phyloP scores from a whole-genome alignment of 2,888 invertebrate genomes.

The Theodoxus fluviatilis region DNA sequence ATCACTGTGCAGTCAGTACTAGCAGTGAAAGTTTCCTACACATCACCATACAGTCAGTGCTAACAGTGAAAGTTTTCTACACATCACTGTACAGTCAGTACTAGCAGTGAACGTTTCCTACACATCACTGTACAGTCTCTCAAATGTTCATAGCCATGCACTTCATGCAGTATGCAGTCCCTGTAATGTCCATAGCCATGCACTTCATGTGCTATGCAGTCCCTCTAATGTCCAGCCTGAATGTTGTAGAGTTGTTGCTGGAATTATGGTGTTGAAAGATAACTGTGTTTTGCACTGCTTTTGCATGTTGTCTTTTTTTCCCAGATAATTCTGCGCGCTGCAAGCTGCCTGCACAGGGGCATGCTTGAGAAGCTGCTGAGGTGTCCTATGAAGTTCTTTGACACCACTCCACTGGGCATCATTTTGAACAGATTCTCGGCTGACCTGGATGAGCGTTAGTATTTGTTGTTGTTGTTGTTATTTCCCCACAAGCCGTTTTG shows the following conservation, averaged over 20 bases:
- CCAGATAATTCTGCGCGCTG: conserved; percentile 64
- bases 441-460: conserved; percentile 63
- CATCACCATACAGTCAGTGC: too few relatives aligned
- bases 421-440: conserved; percentile 63
- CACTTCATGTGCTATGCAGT: neutral
- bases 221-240: neutral
- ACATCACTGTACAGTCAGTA: too few relatives aligned
- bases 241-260: neutral
- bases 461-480: neutral
- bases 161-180: too few relatives aligned
- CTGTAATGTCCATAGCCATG: too few relatives aligned
- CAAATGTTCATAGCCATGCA: too few relatives aligned
- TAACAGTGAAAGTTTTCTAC: too few relatives aligned
- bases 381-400: conserved; percentile 61
- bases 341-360: conserved; percentile 66
- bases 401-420: conserved; percentile 59
- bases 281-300: neutral
- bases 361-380: conserved; percentile 46
- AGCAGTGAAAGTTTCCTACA: too few relatives aligned
- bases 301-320: neutral
- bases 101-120: too few relatives aligned
- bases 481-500: too few relatives aligned
- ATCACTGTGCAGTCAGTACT: too few relatives aligned
- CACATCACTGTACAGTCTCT: too few relatives aligned
- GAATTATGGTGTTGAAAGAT: neutral